phyloP scores from a whole-genome alignment of 2,888 invertebrate species.

The Archips xylosteana region DNA sequence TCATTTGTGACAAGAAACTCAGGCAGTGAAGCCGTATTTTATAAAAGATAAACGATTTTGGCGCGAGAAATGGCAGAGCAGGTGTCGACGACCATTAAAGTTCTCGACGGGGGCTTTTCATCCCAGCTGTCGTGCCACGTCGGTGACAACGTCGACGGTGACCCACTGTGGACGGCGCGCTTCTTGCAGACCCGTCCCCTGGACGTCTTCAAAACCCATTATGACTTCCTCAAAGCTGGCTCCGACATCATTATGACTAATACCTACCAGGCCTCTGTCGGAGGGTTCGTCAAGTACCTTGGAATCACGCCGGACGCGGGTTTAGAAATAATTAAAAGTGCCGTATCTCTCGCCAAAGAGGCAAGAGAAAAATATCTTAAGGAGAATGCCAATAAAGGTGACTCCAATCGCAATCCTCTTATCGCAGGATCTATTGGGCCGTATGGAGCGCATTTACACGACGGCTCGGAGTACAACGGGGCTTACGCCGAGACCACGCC shows the following conservation, averaged over 20 bases:
- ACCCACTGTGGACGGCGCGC: conserved; percentile 95
- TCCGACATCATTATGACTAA: conserved; percentile 94
- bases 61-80: conserved; percentile 27
- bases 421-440: conserved; percentile 96
- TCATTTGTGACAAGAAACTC: conserved; percentile 15
- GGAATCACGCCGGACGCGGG: conserved; percentile 88
- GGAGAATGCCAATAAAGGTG: conserved; percentile 64
- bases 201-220: conserved; percentile 91
- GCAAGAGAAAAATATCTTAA: conserved; percentile 87
- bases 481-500: conserved; percentile 88
- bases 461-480: conserved; percentile 96
- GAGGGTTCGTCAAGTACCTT: conserved; percentile 90
- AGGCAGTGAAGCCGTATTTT: conserved; percentile 17
- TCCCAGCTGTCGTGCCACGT: conserved; percentile 91
- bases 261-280: conserved; percentile 94
- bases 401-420: conserved; percentile 71
- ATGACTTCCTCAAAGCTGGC: conserved; percentile 94
- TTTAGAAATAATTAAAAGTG: conserved; percentile 88
- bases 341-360: conserved; percentile 89
- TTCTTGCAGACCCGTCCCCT: conserved; percentile 91
- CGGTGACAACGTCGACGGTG: conserved; percentile 89
- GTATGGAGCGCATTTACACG: conserved; percentile 94
- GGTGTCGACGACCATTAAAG: conserved; percentile 42
- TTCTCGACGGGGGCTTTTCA: conserved; percentile 91
- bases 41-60: not conserved